Base-by-base conservation (phyloP, 2,888 invertebrate species). In the Acronicta leporina region DNA sequence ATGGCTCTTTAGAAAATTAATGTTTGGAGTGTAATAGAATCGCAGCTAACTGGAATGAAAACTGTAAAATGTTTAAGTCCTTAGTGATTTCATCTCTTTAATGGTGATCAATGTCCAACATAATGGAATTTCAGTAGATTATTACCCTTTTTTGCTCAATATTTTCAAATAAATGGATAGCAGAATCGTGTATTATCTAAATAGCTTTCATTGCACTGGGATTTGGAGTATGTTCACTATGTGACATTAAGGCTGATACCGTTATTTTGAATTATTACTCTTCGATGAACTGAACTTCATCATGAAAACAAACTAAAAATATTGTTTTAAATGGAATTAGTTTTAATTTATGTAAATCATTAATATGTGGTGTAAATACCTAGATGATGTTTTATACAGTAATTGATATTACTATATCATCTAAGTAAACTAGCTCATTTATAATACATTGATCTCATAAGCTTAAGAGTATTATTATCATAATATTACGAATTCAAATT, bases 341-440 rank as follows among this genome's bases (percentile, higher is more conserved):
- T 38, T 50, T 6, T 20, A 30, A 14, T 40, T n/a, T 30, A 43
- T 40, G 5, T 38, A 15, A 27, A 6, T 43, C 13, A 14, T 16
- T 11, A 11, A 11, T 16, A 63, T 58, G 15, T 40, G 59, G 8
- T 68, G 65, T 64, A 59, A 64, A 48, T 33, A 33, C 33, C 33
- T 59, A 70, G 3, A 40, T 51, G 30, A 35, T 51, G 30, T 63
- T 69, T 70, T 70, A 11, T 70, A 68, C 59, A 40, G 41, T 13
- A 48, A 43, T 43, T 5, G 1, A 9, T 33, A 33, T 33, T 33
- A 53, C 30, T 2, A 44, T n/a, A 8, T 54, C 27, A 55, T 64
- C 48, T n/a, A 47, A 0, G n/a, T 50, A 41, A 10, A 10, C 10
- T 56, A 20, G 44, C 10, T 44, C n/a, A 68, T 55, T 38, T 30